These are phyloP conservation scores for Falco biarmicus DNA, from an alignment of 2,797 vertebrate species.

Conservation along the genomic window DNA sequence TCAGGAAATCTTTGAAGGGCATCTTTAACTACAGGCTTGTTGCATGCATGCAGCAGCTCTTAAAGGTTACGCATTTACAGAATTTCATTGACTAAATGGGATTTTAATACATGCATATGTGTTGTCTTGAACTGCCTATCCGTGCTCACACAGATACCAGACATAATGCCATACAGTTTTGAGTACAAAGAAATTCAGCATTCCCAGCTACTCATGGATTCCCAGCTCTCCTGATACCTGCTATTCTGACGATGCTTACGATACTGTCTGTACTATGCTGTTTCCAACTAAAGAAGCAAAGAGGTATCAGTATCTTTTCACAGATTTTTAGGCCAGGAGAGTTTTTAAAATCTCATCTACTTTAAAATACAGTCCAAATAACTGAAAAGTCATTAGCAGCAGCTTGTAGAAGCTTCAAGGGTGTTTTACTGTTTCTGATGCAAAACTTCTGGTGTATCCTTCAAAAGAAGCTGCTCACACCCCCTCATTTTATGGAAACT, in stretches of 20 bases:
- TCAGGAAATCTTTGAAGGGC: not conserved
- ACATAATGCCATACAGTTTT: not conserved
- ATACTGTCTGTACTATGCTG: not conserved
- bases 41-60: not conserved
- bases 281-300: not conserved
- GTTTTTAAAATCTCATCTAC: not conserved
- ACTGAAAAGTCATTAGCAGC: not conserved
- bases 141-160: not conserved
- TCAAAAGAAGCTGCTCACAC: not conserved
- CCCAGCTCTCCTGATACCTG: not conserved
- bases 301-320: not conserved
- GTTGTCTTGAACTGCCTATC: not conserved
- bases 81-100: not conserved
- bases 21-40: not conserved
- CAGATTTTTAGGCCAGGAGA: not conserved
- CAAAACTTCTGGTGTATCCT: not conserved
- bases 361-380: not conserved
- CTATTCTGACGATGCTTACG: not conserved
- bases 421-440: not conserved
- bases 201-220: not conserved
- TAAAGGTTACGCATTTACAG: not conserved
- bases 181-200: not conserved
- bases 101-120: not conserved
- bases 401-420: not conserved
- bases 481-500: not conserved